Base-by-base conservation (phyloP, 2,888 invertebrate species). In the Meteorus colon region DNA sequence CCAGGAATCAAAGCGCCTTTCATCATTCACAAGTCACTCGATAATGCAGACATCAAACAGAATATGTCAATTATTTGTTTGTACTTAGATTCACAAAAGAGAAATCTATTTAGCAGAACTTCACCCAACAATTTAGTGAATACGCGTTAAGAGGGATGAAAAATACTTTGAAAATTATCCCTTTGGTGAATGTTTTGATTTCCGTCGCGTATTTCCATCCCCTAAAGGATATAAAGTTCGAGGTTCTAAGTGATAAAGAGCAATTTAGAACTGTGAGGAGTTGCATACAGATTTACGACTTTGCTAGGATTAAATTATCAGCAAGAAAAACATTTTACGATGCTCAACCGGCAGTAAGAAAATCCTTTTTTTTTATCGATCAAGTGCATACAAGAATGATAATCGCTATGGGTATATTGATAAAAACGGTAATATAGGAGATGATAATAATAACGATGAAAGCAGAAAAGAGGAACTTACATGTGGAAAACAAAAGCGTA, bases 231-330 rank as follows among this genome's bases (percentile, higher is more conserved):
- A 16, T 5, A 27, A 48, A 34, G 48, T 48, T 51, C 55, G 69
- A 69, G 69, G 31, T 68, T 45, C 48, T n/a, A 34, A 69, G 31
- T 29, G 31, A 31, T 8, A 55, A 29, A 55, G 55, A 41, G 41
- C 59, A 71, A 71, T 60, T 59, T 19, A 60, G 41, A 71, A 27
- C 60, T 41, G 41, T 60, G 34, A 24, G 59, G 27, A 41, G 37
- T 24, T 70, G 59, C 71, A 16, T 71, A 19, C 71, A 62, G 75
- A 75, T 75, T 75, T 75, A 75, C 71, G 71, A 75, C 75, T 75
- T 75, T 59, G 60, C 45, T 24, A 31, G 55, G 60, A 75, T 75
- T 71, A 60, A 75, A 67, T 72, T 75, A 75, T 75, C 70, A 66
- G 45, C 31, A 45, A 59, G 51, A 48, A 75, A 75, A 75, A 75